Base-by-base conservation (phyloP, 2,888 invertebrate genomes). In the Microctonus hyperodae region DNA sequence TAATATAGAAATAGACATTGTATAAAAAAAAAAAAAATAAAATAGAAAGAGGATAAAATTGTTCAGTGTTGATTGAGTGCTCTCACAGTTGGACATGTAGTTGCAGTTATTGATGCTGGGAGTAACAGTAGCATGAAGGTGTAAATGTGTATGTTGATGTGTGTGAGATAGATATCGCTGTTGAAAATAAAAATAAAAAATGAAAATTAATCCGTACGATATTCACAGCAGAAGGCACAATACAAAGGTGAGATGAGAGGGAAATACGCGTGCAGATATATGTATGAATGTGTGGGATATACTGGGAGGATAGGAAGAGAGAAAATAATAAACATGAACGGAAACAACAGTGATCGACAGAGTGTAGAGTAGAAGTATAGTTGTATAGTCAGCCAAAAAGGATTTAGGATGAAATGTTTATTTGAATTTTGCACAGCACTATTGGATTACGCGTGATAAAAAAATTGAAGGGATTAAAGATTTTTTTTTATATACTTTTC, bases 1-100 rank as follows among this genome's bases (percentile, higher is more conserved):
- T 62, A 53, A 37, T 44, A 44, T 62, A 62, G 53, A 62, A 62
- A 62, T 53, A 55, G 62, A 62, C 35, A 16, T 44, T 44, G 44
- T 44, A 16, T 16, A 35, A 23, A n/a, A n/a, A n/a, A n/a, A n/a
- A n/a, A n/a, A n/a, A n/a, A n/a, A n/a, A n/a, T n/a, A n/a, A n/a
- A n/a, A 51, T 22, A 35, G 23, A 35, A 53, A 37, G 62, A n/a
- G 40, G 37, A 53, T 62, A 62, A 62, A 62, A 51, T 62, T 53
- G 37, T 40, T 51, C 37, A 62, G 20, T 40, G 23, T 62, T 53
- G 37, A 53, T 53, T 62, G 62, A 62, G 51, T 62, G 62, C 62
- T 62, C 16, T 16, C 51, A 53, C 51, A 22, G 16, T 37, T 62
- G 62, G 33, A 50, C 62, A 62, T 44, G 35, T 13, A 20, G 51